Evolutionary conservation across 2,797 vertebrate species (phyloP), one percentile per base, ranked within the genome.

Genomic region (Notolabrus celidotus): DNA sequence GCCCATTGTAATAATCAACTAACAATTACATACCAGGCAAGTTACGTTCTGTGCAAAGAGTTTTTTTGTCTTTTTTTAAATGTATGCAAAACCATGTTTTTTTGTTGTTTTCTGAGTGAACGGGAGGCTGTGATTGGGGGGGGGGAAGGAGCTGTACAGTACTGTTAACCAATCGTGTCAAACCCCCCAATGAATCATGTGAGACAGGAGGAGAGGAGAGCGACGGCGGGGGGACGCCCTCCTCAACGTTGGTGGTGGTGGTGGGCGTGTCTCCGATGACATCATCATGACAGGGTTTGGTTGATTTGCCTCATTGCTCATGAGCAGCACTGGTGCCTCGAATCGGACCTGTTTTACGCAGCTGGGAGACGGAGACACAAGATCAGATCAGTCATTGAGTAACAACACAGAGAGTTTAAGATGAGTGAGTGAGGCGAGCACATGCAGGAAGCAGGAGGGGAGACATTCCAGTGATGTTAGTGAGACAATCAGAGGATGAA

Each of bases 251-350:
- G 22, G 49, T 51, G 27, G 25, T 29, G 25, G 49, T 78, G 79
- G 83, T 87, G 80, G 88, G 63, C 61, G 65, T 65, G 89, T 92
- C 91, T 86, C 86, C 57, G 86, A 88, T 89, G 87, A 88, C 86
- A 71, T 87, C 90, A 87, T 92, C 74, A 64, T 85, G 86, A 86
- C 83, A 79, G 92, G 89, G 88, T 92, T 90, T 89, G 89, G 90
- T 89, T 89, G 87, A 78, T 91, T 90, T 88, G 88, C 90, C 89
- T 94, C 90, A 94, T 74, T 95, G 91, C 87, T 95, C 94, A 58
- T 94, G 90, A 88, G 94, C 94, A 87, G 94, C 94, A 90, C 94
- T 95, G 88, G 89, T 95, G 91, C 94, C 94, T 92, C 94, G 93
- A 89, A 94, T 90, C 85, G 91, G 92, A 93, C 94, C 94, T 72